Base-by-base conservation (phyloP, 2,888 invertebrate genomes). In the Stenichneumon culpator region DNA sequence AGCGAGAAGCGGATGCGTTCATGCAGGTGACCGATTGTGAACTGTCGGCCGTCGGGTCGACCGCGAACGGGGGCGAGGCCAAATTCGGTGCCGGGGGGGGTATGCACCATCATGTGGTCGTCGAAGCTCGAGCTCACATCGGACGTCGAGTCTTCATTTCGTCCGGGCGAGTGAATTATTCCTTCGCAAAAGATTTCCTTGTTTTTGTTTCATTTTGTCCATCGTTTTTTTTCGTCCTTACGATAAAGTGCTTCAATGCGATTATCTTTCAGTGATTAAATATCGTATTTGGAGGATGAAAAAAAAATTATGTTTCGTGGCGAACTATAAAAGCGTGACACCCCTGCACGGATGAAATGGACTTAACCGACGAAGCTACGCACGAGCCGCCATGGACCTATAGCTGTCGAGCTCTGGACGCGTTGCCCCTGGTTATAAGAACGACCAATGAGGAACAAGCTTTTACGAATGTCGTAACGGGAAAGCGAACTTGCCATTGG, bases 11-110 rank as follows among this genome's bases (percentile, higher is more conserved):
- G 75, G 89, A 86, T 86, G 86, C 89, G 86, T 82, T 87, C 89
- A 86, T 87, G 87, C 88, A 88, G 89, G 87, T 89, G 89, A 89
- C 89, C 88, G 89, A 89, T 89, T 89, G 89, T 88, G 87, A 88
- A 89, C 89, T 89, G 89, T 89, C 85, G 85, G 85, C 82, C 77
- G 86, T 86, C 87, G 89, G 89, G 89, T 87, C 88, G 88, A 86
- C 87, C 85, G 88, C 86, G 87, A 89, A 87, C 86, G 88, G 86
- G 89, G 89, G 87, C 89, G 89, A 89, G 89, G 87, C 89, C 87
- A 89, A 89, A 88, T 87, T 86, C 86, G 83, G 86, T 79, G 50
- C 79, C 86, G 86, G 81, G 87, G 89, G 88, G 86, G 86, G 84
- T 78, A 80, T 80, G 87, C 82, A 87, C 87, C 83, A 78, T 87